phyloP scores from a whole-genome alignment of 1,140 invertebrate species.

The Aphis gossypii region DNA sequence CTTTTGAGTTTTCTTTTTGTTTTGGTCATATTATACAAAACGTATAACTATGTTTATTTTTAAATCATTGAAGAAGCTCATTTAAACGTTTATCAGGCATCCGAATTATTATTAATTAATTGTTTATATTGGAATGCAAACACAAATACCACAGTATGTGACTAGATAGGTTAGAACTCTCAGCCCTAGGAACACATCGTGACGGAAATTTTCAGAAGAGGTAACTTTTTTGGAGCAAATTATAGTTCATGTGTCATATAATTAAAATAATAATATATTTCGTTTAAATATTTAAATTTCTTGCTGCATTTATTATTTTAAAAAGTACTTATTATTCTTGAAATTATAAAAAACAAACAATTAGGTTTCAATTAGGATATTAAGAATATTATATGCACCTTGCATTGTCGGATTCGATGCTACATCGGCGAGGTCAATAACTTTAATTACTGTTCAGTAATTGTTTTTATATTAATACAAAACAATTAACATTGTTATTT shows the following conservation, averaged over 20 bases:
- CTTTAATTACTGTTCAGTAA: not conserved
- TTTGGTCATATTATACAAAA: too few species aligned
- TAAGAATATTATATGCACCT: not conserved
- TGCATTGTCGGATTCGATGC: not conserved
- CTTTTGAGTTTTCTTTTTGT: not conserved
- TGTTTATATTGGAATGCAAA: not conserved
- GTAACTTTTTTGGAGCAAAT: too few species aligned
- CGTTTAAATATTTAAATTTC: not conserved
- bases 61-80: too few species aligned
- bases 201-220: too few species aligned
- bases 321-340: not conserved
- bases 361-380: not conserved
- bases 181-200: too few species aligned
- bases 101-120: not conserved
- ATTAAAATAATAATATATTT: too few species aligned
- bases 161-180: not conserved
- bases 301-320: not conserved
- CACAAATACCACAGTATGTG: not conserved
- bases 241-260: too few species aligned
- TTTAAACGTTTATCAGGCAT: not conserved
- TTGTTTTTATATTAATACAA: not conserved
- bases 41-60: too few species aligned
- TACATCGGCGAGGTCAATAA: too few species aligned
- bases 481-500: not conserved
- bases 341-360: not conserved